Evolutionary conservation across 2,888 invertebrate species (phyloP).

Genomic region (Dryocosmus kuriphilus): DNA sequence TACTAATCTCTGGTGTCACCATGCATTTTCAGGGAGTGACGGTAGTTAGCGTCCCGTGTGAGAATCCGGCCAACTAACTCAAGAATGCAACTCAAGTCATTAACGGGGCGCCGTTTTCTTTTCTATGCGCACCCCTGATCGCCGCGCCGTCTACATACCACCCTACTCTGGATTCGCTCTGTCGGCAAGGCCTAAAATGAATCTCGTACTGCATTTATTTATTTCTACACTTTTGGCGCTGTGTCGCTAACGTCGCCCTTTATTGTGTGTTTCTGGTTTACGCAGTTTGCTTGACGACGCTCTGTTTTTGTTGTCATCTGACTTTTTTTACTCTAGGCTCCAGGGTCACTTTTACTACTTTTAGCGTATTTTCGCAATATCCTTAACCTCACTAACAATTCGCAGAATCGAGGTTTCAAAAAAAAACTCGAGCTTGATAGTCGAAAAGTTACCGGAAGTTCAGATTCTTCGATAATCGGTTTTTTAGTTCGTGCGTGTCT

Average conservation of each 20-base stretch:
- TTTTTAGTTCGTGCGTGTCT: conserved; percentile 5
- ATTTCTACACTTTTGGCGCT: conserved; percentile 50
- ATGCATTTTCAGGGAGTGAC: no score
- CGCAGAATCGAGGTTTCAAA: neutral
- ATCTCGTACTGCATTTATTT: no score
- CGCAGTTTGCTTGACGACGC: conserved; percentile 56
- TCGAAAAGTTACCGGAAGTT: conserved; percentile 14
- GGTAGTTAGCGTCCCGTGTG: no score
- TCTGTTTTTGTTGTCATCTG: conserved; percentile 54
- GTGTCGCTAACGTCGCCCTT: conserved; percentile 51
- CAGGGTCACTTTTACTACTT: neutral
- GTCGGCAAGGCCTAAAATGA: no score
- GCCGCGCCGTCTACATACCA: no score
- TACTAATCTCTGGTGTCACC: no score
- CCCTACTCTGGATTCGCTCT: no score
- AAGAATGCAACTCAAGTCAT: no score
- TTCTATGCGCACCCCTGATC: no score
- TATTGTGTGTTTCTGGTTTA: conserved; percentile 64
- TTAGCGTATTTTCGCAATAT: neutral
- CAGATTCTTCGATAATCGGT: neutral
- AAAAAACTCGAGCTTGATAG: neutral
- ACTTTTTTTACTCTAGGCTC: neutral
- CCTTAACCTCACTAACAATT: neutral
- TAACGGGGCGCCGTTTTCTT: no score
- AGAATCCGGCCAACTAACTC: no score